phyloP scores from a whole-genome alignment of 2,113 vertebrate species.

The Etia nguti region DNA sequence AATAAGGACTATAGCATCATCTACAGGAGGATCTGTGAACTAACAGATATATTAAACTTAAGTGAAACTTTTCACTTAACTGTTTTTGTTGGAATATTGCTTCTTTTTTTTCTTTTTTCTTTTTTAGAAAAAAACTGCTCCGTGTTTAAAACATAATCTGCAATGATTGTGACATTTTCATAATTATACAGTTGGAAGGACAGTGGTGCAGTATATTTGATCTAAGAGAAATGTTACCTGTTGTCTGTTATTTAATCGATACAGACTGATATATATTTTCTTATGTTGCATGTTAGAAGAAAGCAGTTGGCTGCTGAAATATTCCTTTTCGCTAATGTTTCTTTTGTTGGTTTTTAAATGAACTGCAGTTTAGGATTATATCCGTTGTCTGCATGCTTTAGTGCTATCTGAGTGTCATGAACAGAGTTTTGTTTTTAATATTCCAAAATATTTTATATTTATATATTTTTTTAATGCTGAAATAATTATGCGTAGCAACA shows the following conservation, averaged over 20 bases:
- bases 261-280: not conserved
- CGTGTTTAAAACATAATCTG: not conserved
- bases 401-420: not conserved
- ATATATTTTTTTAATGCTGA: not conserved
- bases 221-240: not conserved
- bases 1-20: slow-evolving; percentile 18
- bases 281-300: not conserved
- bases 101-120: not conserved
- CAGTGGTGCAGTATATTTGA: not conserved
- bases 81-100: not conserved
- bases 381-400: not conserved
- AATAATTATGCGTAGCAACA: not conserved
- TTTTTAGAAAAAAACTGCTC: not conserved
- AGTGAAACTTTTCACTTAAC: not conserved
- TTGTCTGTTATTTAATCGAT: not conserved
- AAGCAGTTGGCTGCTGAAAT: not conserved
- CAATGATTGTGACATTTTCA: not conserved
- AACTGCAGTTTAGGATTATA: not conserved
- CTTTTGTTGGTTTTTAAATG: not conserved
- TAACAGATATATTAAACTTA: not conserved
- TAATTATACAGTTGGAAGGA: not conserved
- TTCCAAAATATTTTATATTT: not conserved
- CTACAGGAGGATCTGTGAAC: slow-evolving; percentile 20
- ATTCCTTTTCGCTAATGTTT: not conserved
- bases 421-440: not conserved